These are phyloP conservation scores for Hylaeus volcanicus DNA, from an alignment of 1,140 invertebrate genomes.

Conservation along the genomic window DNA sequence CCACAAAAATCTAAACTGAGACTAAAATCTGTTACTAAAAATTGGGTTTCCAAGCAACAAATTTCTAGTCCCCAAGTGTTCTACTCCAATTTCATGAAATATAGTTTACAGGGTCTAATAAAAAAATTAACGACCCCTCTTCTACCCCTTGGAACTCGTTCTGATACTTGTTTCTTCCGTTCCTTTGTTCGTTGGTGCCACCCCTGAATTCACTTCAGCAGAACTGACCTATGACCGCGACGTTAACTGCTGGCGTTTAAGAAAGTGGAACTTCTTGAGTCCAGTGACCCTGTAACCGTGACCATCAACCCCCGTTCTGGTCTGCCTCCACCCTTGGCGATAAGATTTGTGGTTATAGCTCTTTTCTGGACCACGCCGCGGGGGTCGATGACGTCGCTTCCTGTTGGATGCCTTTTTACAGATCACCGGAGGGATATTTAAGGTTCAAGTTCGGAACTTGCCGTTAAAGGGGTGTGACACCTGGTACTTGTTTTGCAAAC, in stretches of 20 bases:
- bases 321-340: slow-evolving; percentile 50
- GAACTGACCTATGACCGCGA: slow-evolving; percentile 45
- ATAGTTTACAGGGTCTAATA: no score
- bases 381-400: slow-evolving; percentile 54
- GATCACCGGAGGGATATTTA: not conserved
- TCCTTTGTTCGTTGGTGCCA: not conserved
- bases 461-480: not conserved
- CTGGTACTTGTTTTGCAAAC: no score
- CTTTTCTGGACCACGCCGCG: slow-evolving; percentile 60
- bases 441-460: not conserved
- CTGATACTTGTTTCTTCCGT: not conserved
- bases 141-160: not conserved
- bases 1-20: no score
- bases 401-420: slow-evolving; percentile 23
- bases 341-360: slow-evolving; percentile 69
- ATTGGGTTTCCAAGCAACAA: no score
- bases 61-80: no score
- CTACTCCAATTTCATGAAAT: no score
- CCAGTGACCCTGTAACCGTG: slow-evolving; percentile 58
- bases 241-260: slow-evolving; percentile 39
- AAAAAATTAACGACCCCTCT: not conserved
- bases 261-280: slow-evolving; percentile 54
- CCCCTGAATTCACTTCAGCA: not conserved
- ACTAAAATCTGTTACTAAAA: no score
- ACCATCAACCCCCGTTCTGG: slow-evolving; percentile 54